Conservation (phyloP, 2,113 vertebrate genomes). For the Rhinolophus sinicus region DNA sequence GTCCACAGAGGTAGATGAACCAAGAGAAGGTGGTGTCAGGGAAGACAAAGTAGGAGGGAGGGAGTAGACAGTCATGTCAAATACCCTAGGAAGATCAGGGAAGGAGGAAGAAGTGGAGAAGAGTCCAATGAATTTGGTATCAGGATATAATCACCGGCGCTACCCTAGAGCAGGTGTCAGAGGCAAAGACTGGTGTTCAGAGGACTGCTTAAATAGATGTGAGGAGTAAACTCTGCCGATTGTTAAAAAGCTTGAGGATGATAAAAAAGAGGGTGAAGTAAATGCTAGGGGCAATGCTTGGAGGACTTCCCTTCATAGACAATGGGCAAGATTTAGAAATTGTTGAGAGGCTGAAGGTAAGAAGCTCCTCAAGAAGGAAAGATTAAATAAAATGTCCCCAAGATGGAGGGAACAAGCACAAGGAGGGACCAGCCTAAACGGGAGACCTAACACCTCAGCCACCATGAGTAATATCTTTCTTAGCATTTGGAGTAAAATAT, state of each 20-base stretch:
- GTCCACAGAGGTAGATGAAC: neutral
- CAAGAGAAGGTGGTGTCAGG: neutral
- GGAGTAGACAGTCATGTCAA: neutral
- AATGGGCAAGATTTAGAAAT: neutral
- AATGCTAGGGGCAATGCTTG: neutral
- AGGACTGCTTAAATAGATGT: neutral
- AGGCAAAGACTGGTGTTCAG: neutral
- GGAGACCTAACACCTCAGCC: neutral
- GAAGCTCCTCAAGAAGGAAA: neutral
- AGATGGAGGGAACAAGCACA: neutral
- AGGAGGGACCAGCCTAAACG: neutral
- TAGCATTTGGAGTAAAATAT: neutral
- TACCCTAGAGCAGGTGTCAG: neutral
- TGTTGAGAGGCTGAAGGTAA: neutral
- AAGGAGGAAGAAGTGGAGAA: neutral
- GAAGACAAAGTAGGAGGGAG: neutral
- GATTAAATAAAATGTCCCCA: neutral
- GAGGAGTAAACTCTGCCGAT: neutral
- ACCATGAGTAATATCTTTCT: neutral
- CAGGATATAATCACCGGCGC: neutral
- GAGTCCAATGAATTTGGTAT: neutral
- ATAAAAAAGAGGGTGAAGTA: neutral
- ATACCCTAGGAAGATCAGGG: neutral
- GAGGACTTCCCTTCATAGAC: neutral
- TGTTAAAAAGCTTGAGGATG: neutral